Evolutionary conservation across 2,797 vertebrate species (phyloP), one percentile per base, ranked within the genome.

Genomic region (Neoniphon sammara): DNA sequence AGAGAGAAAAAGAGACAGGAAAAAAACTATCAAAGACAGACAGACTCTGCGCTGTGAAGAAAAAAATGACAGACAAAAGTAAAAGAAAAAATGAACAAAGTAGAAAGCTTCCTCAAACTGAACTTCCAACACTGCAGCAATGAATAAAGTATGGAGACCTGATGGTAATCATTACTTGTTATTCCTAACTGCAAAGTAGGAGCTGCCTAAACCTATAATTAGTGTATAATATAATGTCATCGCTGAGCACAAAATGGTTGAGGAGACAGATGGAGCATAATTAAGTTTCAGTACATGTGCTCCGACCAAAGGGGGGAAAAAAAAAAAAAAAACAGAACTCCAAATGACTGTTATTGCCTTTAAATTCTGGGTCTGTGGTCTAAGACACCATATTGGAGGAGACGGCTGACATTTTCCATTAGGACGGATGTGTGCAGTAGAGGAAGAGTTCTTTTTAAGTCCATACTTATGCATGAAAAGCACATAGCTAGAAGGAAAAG

Each of bases 161-260:
- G 62, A 76, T 75, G 52, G 71, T 30, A 66, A 70, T 65, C 62
- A 78, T 78, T 70, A 84, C 47, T 52, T 20, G 49, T 17, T 65
- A 65, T 53, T 17, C 31, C 36, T 53, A 39, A 10, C 8, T 30
- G 47, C 55, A 64, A 57, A 58, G 70, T 21, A 60, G 66, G 30
- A 81, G 60, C 30, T 36, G 57, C 5, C 52, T 75, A 85, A 81
- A 70, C 56, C 74, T 44, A 70, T 57, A 82, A 84, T 85, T 60
- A 85, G 42, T 59, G 30, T 46, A 63, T 75, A 64, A 66, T 64
- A 72, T 74, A 77, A 70, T 70, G 53, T 69, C 59, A 82, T 34
- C 2, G 11, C 63, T 39, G 27, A 75, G 47, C 34, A 73, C 44
- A 36, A 53, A 77, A 79, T 70, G 65, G 66, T 14, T 14, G 70